Conservation (phyloP, 2,113 vertebrate species). For the Laterallus jamaicensis region DNA sequence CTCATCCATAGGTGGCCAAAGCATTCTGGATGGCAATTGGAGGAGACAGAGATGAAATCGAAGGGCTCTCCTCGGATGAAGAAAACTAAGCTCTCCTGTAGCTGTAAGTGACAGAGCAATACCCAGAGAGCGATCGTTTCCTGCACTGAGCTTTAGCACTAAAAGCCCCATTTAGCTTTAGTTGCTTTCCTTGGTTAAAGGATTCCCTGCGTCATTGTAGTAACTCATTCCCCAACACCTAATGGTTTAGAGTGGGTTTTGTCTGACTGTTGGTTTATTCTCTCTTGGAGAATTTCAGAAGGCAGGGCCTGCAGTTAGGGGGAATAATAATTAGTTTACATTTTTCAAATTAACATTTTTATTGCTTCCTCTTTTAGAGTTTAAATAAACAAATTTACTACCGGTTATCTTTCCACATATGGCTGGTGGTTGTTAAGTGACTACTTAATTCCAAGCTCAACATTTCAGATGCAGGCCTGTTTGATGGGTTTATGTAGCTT, state of each 20-base stretch:
- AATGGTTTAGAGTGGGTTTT: neutral
- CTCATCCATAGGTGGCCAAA: constrained; percentile 87
- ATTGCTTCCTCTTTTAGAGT: neutral
- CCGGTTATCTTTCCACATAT: neutral
- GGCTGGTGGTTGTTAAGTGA: neutral
- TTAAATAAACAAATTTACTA: neutral
- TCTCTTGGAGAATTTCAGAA: neutral
- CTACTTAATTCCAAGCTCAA: neutral
- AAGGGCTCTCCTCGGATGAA: constrained; percentile 92
- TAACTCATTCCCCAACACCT: neutral
- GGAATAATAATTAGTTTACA: neutral
- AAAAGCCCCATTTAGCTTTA: neutral
- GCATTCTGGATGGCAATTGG: constrained; percentile 99
- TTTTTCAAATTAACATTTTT: constrained; percentile 13
- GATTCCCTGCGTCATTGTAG: neutral
- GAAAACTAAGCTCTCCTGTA: constrained; percentile 77
- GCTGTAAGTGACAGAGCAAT: neutral
- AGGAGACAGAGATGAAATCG: constrained; percentile 95
- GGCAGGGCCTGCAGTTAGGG: neutral
- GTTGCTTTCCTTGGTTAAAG: neutral
- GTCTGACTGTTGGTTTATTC: neutral
- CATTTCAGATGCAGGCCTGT: neutral
- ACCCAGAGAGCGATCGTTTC: neutral
- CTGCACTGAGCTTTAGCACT: neutral
- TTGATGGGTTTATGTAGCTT: neutral